Percentiles rank a stretch among this genome's conserved stretches.
Conservation (phyloP, 2,888 invertebrate species). For the Limnephilus rhombicus region DNA sequence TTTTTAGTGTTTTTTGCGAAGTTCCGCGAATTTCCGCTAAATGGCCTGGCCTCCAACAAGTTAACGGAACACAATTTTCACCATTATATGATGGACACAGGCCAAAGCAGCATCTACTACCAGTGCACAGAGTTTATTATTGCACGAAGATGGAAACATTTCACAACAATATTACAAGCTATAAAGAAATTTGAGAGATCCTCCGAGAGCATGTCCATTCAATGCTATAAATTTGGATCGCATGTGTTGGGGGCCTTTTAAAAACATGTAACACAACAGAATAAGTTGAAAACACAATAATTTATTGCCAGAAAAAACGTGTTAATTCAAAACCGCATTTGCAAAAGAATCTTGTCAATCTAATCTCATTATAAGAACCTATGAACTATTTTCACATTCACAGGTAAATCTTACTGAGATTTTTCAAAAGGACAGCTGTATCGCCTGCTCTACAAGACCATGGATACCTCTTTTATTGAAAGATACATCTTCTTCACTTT, state of each 20-base stretch:
- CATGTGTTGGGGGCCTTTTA: background rate
- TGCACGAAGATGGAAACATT: no score
- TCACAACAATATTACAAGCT: no score
- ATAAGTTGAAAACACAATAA: background rate
- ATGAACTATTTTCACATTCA: background rate
- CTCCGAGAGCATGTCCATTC: no score
- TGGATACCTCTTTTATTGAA: conserved; percentile 1
- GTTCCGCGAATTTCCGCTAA: no score
- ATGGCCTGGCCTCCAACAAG: no score
- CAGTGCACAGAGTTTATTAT: no score
- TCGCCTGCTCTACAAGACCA: background rate
- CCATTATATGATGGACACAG: no score
- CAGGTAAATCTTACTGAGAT: background rate
- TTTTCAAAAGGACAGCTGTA: background rate
- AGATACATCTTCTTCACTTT: background rate
- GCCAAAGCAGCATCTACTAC: no score
- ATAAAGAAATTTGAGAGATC: no score
- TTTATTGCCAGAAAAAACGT: background rate
- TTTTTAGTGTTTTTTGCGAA: no score
- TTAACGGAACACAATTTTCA: no score
- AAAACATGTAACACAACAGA: background rate
- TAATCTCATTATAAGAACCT: background rate
- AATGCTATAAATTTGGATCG: no score
- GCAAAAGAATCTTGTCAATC: background rate
- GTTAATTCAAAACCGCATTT: background rate